A percentile compares a stretch with the other conserved stretches of the same genome.
These are phyloP conservation scores for Plestiodon gilberti DNA, from an alignment of 2,113 vertebrate genomes.

Conservation along the genomic window DNA sequence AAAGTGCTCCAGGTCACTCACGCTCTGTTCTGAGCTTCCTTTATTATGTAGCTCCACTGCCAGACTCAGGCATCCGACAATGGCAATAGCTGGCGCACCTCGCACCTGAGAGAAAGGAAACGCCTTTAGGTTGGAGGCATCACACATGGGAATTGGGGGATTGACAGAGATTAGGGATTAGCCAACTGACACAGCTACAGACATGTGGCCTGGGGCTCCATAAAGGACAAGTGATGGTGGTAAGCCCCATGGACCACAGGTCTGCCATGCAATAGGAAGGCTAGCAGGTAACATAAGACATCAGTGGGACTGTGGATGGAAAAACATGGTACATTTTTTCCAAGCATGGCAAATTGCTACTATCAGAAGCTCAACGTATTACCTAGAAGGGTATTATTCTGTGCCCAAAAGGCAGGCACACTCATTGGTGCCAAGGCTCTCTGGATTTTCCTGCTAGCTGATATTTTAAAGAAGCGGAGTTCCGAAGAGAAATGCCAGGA, in stretches of 20 bases:
- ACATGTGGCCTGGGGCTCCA: background rate
- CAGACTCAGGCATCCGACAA: constrained; percentile 85
- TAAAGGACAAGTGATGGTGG: background rate
- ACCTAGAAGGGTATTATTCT: background rate
- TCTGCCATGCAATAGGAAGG: background rate
- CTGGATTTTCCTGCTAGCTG: background rate
- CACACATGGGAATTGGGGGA: background rate
- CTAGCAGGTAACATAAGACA: background rate
- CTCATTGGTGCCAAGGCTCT: background rate
- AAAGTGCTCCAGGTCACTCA: constrained; percentile 73
- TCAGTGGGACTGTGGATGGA: background rate
- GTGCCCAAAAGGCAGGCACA: background rate
- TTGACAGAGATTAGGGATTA: no score
- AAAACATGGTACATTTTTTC: background rate
- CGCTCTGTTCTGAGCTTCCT: constrained; percentile 68
- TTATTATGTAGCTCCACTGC: constrained; percentile 79
- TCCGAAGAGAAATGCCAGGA: background rate
- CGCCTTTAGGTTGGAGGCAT: background rate
- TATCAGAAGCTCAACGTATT: background rate
- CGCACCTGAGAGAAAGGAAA: constrained; percentile 45
- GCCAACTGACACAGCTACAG: no score
- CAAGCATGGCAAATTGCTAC: background rate
- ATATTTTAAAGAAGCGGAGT: no score
- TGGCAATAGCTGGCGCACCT: constrained; percentile 63
- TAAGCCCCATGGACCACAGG: background rate